Evolutionary conservation across 2,888 invertebrate genomes (phyloP).

Genomic region (Agriotes lineatus): DNA sequence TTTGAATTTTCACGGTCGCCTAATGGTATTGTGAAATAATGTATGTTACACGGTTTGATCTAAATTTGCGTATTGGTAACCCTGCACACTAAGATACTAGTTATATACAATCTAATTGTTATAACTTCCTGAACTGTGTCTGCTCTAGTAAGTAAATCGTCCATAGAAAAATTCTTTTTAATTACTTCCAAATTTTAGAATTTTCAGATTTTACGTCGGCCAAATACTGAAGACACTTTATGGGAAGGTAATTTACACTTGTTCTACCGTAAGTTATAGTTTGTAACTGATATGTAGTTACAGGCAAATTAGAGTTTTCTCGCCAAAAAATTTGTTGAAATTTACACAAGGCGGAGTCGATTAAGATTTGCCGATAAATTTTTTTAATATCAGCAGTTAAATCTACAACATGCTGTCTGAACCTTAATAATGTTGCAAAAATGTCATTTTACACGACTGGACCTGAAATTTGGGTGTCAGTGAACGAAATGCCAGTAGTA

Average conservation of each 20-base stretch:
- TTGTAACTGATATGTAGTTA: neutral
- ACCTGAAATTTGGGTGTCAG: conserved; percentile 36
- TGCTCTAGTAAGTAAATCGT: neutral
- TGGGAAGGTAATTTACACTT: neutral
- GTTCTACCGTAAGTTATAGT: conserved; percentile 6
- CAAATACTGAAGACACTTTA: neutral
- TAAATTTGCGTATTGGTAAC: neutral
- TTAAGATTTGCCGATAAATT: neutral
- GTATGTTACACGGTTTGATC: neutral
- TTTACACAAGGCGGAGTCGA: neutral
- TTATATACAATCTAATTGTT: neutral
- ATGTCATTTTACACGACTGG: conserved; percentile 47
- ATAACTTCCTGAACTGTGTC: neutral
- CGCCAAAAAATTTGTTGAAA: conserved; percentile 21
- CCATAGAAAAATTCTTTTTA: neutral
- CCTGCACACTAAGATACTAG: neutral
- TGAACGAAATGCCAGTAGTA: conserved; percentile 38
- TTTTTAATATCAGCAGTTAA: conserved; percentile 48
- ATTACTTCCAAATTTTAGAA: neutral
- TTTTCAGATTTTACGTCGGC: neutral
- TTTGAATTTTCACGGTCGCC: neutral
- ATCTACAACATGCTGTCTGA: conserved; percentile 50
- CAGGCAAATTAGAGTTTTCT: neutral
- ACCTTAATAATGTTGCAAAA: conserved; percentile 50
- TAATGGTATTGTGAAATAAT: neutral